Evolutionary conservation across 1,140 invertebrate species (phyloP).

Genomic region (Leguminivora glycinivorella): DNA sequence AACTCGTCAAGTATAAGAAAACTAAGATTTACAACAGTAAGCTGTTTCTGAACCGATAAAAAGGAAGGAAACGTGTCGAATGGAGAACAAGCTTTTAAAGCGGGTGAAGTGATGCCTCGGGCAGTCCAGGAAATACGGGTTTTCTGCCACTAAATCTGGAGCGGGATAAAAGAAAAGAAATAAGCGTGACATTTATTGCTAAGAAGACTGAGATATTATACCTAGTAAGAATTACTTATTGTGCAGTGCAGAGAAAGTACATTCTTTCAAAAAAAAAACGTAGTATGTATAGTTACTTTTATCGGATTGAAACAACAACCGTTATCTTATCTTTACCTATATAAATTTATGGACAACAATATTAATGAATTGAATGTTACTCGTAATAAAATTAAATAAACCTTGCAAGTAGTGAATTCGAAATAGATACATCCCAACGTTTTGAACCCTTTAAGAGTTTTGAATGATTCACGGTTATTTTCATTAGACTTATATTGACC

Average conservation of each 20-base stretch:
- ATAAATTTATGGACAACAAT: too few relatives aligned
- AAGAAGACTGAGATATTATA: not conserved
- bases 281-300: too few relatives aligned
- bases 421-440: too few relatives aligned
- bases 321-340: too few relatives aligned
- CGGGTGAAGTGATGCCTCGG: not conserved
- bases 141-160: slow-evolving; percentile 1
- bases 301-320: too few relatives aligned
- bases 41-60: slow-evolving; percentile 12
- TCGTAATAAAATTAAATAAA: too few relatives aligned
- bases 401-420: too few relatives aligned
- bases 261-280: too few relatives aligned
- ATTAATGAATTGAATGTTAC: too few relatives aligned
- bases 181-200: slow-evolving; percentile 2
- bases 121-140: slow-evolving; percentile 18
- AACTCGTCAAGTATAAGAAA: not conserved
- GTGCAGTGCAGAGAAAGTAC: not conserved
- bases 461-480: too few relatives aligned
- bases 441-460: too few relatives aligned
- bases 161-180: slow-evolving; percentile 8
- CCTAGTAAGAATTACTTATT: not conserved
- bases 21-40: slow-evolving; percentile 18
- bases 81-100: slow-evolving; percentile 23
- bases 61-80: slow-evolving; percentile 16
- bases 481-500: too few relatives aligned